Conservation (phyloP, 2,113 vertebrate genomes). For the Puffinus mauretanicus region DNA sequence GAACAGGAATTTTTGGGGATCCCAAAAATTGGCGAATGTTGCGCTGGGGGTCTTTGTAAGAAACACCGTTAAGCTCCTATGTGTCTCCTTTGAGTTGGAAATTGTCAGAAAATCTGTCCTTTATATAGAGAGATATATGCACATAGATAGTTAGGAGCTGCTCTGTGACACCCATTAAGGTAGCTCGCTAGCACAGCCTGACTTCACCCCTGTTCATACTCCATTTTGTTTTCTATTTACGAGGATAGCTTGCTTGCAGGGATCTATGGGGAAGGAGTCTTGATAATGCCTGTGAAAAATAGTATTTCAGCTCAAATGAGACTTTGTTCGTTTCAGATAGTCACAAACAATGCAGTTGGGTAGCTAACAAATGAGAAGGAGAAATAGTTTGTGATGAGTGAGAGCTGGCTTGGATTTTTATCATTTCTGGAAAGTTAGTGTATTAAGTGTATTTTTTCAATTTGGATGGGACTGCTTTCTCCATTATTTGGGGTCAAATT, state of each 20-base stretch:
- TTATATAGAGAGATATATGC: rapidly evolving
- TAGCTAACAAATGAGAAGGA: background rate
- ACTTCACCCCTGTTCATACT: rapidly evolving
- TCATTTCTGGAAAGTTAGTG: background rate
- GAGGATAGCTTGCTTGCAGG: background rate
- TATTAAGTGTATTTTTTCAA: no score
- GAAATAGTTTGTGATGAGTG: background rate
- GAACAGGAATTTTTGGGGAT: no score
- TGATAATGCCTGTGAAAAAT: background rate
- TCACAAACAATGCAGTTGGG: background rate
- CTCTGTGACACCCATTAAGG: background rate
- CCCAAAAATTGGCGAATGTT: rapidly evolving
- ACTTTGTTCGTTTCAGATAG: background rate
- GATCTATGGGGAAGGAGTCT: background rate
- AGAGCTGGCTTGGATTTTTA: background rate
- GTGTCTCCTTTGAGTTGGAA: background rate
- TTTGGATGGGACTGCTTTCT: background rate
- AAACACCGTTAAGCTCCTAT: background rate
- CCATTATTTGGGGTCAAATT: background rate
- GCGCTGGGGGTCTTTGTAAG: background rate
- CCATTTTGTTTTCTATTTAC: rapidly evolving
- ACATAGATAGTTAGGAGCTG: rapidly evolving
- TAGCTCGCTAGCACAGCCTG: background rate
- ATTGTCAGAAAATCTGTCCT: background rate
- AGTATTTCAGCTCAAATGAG: background rate